Evolutionary conservation across 2,113 vertebrate species (phyloP).

Genomic region (Labeo catla): DNA sequence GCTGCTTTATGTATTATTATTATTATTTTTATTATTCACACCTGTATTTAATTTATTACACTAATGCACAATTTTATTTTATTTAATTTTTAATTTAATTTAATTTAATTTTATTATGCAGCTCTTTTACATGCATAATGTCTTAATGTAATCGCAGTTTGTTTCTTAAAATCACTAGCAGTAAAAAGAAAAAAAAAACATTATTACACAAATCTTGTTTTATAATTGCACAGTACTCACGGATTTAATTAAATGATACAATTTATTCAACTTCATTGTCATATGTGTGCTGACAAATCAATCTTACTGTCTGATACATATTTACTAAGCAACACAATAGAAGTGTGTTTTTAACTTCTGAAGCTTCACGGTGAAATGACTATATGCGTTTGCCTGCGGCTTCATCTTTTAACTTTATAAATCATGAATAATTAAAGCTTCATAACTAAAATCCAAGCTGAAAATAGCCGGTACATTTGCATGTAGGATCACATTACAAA

Average conservation of each 20-base stretch:
- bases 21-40: background rate
- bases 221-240: background rate
- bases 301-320: background rate
- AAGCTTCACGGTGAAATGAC: background rate
- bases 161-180: too few relatives aligned
- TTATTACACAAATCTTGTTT: too few relatives aligned
- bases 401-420: conserved; percentile 63
- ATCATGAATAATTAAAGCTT: conserved; percentile 72
- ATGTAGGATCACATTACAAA: conserved; percentile 74
- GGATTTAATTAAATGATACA: background rate
- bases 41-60: background rate
- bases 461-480: conserved; percentile 78
- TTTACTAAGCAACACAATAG: background rate
- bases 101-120: too few relatives aligned
- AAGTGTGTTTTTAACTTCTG: background rate
- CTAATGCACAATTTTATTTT: background rate
- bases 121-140: too few relatives aligned
- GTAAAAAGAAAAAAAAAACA: too few relatives aligned
- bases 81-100: too few relatives aligned
- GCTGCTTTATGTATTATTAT: background rate
- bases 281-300: background rate
- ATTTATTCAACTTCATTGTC: background rate
- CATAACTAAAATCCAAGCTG: conserved; percentile 65
- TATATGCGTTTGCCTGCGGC: background rate
- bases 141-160: too few relatives aligned